Base-by-base conservation (phyloP, 2,797 vertebrate genomes). In the Spheniscus humboldti region DNA sequence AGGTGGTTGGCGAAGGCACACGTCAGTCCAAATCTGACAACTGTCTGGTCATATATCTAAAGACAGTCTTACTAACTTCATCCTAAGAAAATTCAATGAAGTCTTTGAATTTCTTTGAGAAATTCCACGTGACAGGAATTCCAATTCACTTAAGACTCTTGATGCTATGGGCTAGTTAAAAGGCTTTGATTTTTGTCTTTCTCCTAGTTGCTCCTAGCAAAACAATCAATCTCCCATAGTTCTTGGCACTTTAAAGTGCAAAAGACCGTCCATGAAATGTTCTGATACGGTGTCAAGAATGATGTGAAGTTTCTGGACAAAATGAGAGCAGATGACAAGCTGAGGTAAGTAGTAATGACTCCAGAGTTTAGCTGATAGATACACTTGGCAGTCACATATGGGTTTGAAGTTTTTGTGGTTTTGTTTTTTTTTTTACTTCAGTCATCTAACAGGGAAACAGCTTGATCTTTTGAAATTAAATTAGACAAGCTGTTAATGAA, bases 401-500 rank as follows among this genome's bases (percentile, higher is more conserved):
- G 24, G 52, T 66, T 86, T 84, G 79, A 96, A 75, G 53, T 31
- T 72, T 66, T 66, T 79, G 11, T 45, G 5, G 4, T 1, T 25
- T 31, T 69, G 17, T 67, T 30, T 28, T 57, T 59, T 59, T 39
- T 76, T 73, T 69, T 4, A n/a, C 25, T 79, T 95, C 59, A 57
- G 37, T 66, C 45, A 48, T 86, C 50, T 81, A 78, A 90, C 16
- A 80, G 57, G 14, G 30, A 86, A 96, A 86, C 39, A 88, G 75
- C 76, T 91, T 95, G 73, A 96, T 95, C 82, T 77, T 90, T 78
- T 90, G 81, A 94, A 96, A 94, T 69, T 84, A 88, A 83, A 94
- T 95, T 86, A 90, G 89, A 83, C 84, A 92, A 91, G 72, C 62
- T 90, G 75, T 73, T 97, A 94, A 96, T 92, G 87, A 94, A 93